Evolutionary conservation across 1,140 invertebrate species (phyloP).

Genomic region (Drosophila tsacasi): DNA sequence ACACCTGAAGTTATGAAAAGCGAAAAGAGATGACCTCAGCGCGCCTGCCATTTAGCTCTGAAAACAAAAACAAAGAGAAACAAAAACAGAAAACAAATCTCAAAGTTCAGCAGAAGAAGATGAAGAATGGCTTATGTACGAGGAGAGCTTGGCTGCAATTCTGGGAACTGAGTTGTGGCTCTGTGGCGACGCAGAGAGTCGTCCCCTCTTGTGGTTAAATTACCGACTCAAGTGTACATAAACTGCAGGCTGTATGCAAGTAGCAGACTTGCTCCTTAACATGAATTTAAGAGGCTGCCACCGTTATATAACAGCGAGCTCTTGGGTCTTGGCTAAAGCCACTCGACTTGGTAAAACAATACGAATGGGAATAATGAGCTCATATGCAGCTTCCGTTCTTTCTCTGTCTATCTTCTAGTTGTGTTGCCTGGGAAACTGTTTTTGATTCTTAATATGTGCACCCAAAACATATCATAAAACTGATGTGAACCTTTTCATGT

Average conservation of each 20-base stretch:
- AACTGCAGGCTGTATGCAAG: constrained; percentile 11
- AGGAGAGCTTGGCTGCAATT: constrained; percentile 18
- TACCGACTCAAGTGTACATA: constrained; percentile 18
- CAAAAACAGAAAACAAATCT: constrained; percentile 36
- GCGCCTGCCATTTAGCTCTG: constrained; percentile 56
- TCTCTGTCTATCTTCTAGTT: not conserved
- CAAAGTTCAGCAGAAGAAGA: constrained; percentile 65
- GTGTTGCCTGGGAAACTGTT: constrained; percentile 20
- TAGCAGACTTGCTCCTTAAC: constrained; percentile 44
- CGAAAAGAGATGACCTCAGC: constrained; percentile 42
- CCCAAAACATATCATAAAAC: not conserved
- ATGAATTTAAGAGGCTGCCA: constrained; percentile 69
- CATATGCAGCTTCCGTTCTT: constrained; percentile 30
- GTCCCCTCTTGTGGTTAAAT: constrained; percentile 31
- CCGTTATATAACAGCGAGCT: constrained; percentile 69
- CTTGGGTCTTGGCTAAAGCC: constrained; percentile 12
- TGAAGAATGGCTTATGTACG: constrained; percentile 53
- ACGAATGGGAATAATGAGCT: constrained; percentile 32
- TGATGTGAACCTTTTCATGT: not conserved
- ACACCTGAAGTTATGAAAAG: constrained; percentile 35
- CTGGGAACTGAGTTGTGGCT: constrained; percentile 19
- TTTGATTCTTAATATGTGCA: not conserved
- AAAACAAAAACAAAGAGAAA: constrained; percentile 10
- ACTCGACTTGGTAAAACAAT: constrained; percentile 29
- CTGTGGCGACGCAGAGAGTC: not conserved